Evolutionary conservation across 2,797 vertebrate genomes (phyloP), one percentile per base, ranked within the genome.

Genomic region (Pelobates cultripes): DNA sequence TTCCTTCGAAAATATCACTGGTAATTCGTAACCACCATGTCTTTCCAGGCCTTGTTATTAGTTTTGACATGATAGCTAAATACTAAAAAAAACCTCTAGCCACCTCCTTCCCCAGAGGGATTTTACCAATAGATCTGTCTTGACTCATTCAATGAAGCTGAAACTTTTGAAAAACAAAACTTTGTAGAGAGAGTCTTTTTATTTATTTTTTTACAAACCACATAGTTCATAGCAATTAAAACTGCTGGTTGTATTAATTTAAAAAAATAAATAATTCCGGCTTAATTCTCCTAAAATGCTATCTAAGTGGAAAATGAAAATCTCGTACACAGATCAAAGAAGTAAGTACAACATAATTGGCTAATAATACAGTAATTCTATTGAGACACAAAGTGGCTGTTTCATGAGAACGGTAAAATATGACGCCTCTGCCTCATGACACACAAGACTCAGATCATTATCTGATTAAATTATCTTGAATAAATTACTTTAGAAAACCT

Each of bases 361-460:
- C 47, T 83, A 71, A 83, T 85, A 73, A 75, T 66, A 73, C 63
- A 82, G 87, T 80, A 76, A 84, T 69, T 61, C 9, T 83, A 85
- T 77, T 53, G 43, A 76, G 82, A 72, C 76, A 80, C 71, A 3
- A 28, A 40, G 15, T 80, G 78, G 44, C 40, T 75, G 79, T 75
- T 81, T 43, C 73, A 82, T 82, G 63, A 70, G 85, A 77, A 81
- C 61, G 9, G 10, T 51, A 75, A 75, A 81, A 75, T 70, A 6
- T 63, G 55, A 81, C 7, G 66, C 73, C 67, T 51, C 53, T 12
- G 28, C 75, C 73, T 70, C 43, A 81, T 81, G 73, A 81, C 66
- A 17, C 73, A 81, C 14, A 70, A n/a, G 75, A 81, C 68, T 61
- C 53, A 43, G 15, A 70, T 64, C 28, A 2, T 66, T 51, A 73